A percentile compares a stretch with the other conserved stretches of the same genome.
Conservation (phyloP, 2,113 vertebrate species). For the Mesoclemmys tuberculata region DNA sequence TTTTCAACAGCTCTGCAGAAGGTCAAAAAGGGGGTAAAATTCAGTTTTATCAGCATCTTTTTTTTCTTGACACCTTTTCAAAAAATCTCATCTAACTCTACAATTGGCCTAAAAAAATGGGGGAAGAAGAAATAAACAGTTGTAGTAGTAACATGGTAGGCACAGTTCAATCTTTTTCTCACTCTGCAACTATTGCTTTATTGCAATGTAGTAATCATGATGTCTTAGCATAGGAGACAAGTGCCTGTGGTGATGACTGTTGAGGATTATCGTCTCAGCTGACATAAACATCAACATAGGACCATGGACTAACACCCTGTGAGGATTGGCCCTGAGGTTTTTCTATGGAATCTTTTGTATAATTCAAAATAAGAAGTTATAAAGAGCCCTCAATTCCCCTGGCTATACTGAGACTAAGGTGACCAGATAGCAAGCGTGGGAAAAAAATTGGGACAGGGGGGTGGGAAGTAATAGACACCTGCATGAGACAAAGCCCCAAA, state of each 20-base stretch:
- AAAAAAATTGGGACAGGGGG: too few species aligned
- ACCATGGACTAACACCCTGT: background rate
- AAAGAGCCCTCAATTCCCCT: background rate
- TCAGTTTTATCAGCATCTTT: background rate
- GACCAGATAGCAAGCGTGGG: too few species aligned
- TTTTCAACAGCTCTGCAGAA: too few species aligned
- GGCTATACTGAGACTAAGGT: background rate
- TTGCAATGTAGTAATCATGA: background rate
- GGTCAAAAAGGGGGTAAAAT: background rate
- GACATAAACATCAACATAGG: background rate
- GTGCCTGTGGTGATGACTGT: slow-evolving; percentile 27
- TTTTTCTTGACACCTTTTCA: background rate
- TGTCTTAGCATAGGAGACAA: background rate
- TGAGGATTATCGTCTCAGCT: background rate
- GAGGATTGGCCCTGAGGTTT: background rate
- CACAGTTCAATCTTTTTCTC: background rate
- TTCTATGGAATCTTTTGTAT: background rate
- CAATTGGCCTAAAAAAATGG: too few species aligned
- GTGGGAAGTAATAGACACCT: too few species aligned
- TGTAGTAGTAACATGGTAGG: background rate
- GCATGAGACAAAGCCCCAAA: too few species aligned
- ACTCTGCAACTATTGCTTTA: background rate
- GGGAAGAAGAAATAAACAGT: too few species aligned
- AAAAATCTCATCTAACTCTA: too few species aligned
- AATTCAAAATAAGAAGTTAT: fast-evolving